Percentiles rank a stretch among this genome's conserved stretches.
Evolutionary conservation across 2,113 vertebrate genomes (phyloP).

Genomic region (Neodon shergylaensis): DNA sequence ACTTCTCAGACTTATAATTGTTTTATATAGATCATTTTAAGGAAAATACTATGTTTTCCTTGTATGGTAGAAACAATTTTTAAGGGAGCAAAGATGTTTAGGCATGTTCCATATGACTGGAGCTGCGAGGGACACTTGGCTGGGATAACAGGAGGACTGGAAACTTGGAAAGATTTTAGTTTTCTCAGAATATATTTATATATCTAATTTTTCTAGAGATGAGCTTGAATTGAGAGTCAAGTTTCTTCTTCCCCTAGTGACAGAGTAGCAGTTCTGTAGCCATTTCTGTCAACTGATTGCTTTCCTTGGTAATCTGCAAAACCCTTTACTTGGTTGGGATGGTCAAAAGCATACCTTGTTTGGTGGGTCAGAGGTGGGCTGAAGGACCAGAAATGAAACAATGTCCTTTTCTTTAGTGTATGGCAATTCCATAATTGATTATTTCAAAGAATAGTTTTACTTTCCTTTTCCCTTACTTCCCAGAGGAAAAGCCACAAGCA

Average conservation of each 20-base stretch:
- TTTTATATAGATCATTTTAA: conserved; percentile 18
- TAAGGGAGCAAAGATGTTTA: not conserved
- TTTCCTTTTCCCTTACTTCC: not conserved
- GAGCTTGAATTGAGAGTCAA: conserved; percentile 19
- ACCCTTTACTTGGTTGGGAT: not conserved
- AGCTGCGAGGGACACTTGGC: not conserved
- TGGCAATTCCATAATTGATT: not conserved
- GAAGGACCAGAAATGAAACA: conserved; percentile 64
- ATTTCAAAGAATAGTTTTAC: conserved; percentile 13
- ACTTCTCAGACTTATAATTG: conserved; percentile 44
- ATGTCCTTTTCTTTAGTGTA: not conserved
- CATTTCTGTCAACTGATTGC: conserved; percentile 20
- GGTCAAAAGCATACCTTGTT: conserved; percentile 86
- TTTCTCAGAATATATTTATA: conserved; percentile 2
- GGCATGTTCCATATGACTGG: not conserved
- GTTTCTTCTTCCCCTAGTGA: conserved; percentile 20
- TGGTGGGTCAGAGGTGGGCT: conserved; percentile 86
- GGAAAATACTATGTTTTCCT: not conserved
- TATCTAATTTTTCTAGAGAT: not conserved
- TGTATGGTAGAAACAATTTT: not conserved
- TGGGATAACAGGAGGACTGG: not conserved
- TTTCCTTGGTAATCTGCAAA: conserved; percentile 15
- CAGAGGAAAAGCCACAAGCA: not conserved
- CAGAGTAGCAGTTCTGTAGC: not conserved
- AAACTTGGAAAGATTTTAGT: conserved; percentile 5